Base-by-base conservation (phyloP, 2,797 vertebrate species). In the Myoxocephalus aenaeus region DNA sequence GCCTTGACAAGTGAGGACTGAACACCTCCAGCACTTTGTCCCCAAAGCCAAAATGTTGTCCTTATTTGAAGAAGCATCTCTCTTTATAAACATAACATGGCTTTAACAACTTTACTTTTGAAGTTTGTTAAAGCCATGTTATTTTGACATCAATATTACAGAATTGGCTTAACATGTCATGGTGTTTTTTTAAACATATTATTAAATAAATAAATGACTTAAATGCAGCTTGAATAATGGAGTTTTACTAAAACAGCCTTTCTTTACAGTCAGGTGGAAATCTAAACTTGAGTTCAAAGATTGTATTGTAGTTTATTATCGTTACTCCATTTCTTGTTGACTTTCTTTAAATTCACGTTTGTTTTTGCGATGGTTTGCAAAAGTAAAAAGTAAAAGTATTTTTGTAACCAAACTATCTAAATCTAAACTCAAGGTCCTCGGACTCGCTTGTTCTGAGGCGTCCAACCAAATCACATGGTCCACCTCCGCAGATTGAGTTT, bases 1-100 rank as follows among this genome's bases (percentile, higher is more conserved):
- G 59, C 20, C 17, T n/a, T 76, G 70, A 88, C 70, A 87, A 56
- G 80, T 10, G 5, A 65, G 82, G 46, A 65, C 27, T 75, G 61
- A 38, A 59, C 56, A 53, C 77, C 57, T 57, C 1, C 22, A 71
- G 67, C 5, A 0, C 17, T 79, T 75, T 73, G n/a, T 54, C 25
- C 34, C 20, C 18, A 70, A 69, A 79, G 75, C 56, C 4, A 36
- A 61, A 50, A 22, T 10, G 36, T 38, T 38, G 34, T 34, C 34
- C 36, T 38, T 38, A 34, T 63, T 53, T 17, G 29, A 46, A 44
- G 11, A 32, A 56, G 5, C 11, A 13, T 62, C 20, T 22, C 22
- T 44, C n/a, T 6, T 38, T 10, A 38, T 38, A 10, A 38, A 38
- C 36, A 38, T 38, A n/a, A n/a, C n/a, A n/a, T n/a, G n/a, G n/a